Percentiles rank a stretch among this genome's conserved stretches.
phyloP scores from a whole-genome alignment of 2,888 invertebrate species.

The Drosophila ustulata region DNA sequence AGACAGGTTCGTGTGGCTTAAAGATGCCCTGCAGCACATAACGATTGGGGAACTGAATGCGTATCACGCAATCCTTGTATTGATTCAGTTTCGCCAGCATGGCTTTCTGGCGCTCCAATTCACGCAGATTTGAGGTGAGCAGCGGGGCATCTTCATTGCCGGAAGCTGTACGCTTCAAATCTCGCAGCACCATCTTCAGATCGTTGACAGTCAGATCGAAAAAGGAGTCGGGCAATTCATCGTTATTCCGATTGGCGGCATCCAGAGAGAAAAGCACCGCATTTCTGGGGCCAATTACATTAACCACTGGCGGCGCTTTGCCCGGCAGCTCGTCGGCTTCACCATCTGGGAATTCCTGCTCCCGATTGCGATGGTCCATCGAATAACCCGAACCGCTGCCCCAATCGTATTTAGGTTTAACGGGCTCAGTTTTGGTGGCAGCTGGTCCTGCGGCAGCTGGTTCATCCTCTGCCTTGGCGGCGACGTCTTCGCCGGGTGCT shows the following conservation, averaged over 20 bases:
- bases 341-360: slow-evolving; percentile 28
- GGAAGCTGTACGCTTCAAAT: slow-evolving; percentile 88
- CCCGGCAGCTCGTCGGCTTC: slow-evolving; percentile 54
- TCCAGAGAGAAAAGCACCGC: slow-evolving; percentile 90
- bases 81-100: slow-evolving; percentile 87
- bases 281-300: slow-evolving; percentile 86
- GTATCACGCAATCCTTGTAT: slow-evolving; percentile 92
- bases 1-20: slow-evolving; percentile 90
- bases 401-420: slow-evolving; percentile 79
- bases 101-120: slow-evolving; percentile 87
- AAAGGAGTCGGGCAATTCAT: slow-evolving; percentile 94
- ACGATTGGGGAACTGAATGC: slow-evolving; percentile 94
- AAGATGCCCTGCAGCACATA: slow-evolving; percentile 95
- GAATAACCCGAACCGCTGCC: slow-evolving; percentile 79
- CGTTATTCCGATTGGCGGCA: slow-evolving; percentile 87
- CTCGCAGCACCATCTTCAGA: slow-evolving; percentile 90
- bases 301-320: slow-evolving; percentile 71
- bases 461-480: background rate
- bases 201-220: slow-evolving; percentile 94
- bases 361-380: slow-evolving; percentile 55
- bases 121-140: slow-evolving; percentile 88
- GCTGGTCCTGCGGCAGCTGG: slow-evolving; percentile 2
- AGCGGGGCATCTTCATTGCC: slow-evolving; percentile 91
- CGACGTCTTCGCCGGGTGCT: slow-evolving; percentile 42
- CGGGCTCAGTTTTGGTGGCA: slow-evolving; percentile 17